These are phyloP conservation scores for Leptonema lineaticorne DNA, from an alignment of 1,140 invertebrate species.

Conservation along the genomic window DNA sequence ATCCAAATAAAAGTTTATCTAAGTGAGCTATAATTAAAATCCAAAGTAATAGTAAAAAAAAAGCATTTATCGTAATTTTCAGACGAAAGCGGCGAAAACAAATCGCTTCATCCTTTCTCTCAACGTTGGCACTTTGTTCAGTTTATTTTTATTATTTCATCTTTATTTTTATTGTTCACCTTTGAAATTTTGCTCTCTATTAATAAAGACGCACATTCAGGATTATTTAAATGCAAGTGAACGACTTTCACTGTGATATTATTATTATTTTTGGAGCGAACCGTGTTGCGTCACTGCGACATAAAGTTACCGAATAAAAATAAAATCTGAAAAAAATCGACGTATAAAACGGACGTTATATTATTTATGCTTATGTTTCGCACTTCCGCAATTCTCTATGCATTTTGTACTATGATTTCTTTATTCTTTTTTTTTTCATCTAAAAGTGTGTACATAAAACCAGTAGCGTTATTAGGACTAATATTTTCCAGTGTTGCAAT, in stretches of 20 bases:
- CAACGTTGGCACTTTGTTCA: background rate
- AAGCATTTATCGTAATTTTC: no score
- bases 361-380: background rate
- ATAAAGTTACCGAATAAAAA: no score
- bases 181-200: background rate
- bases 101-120: no score
- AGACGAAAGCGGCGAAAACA: no score
- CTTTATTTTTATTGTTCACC: background rate
- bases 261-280: background rate
- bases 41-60: no score
- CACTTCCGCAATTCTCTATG: constrained; percentile 21
- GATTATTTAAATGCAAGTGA: constrained; percentile 4
- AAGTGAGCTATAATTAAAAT: no score
- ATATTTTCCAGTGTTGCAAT: no score
- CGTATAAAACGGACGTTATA: background rate
- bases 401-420: background rate
- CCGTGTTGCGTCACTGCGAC: background rate
- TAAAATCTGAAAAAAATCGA: background rate
- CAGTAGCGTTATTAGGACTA: no score
- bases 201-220: no score
- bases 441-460: no score
- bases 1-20: no score
- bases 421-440: no score
- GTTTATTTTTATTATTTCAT: background rate
- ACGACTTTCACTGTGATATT: constrained; percentile 17